Evolutionary conservation across 1,140 invertebrate species (phyloP).

Genomic region (Calephelis nemesis): DNA sequence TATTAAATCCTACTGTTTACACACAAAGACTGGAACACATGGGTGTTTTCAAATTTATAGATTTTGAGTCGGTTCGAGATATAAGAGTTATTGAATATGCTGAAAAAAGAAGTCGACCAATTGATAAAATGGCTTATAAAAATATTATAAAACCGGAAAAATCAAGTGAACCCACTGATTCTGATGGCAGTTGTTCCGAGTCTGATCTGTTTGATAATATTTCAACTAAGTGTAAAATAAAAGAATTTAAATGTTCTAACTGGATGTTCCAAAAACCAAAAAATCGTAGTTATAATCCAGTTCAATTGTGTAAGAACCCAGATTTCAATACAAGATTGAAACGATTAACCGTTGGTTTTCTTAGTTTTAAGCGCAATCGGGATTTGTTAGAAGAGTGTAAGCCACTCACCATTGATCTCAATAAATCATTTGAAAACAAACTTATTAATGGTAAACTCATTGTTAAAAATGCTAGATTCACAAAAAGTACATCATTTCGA

Average conservation of each 20-base stretch:
- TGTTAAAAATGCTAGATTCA: constrained; percentile 14
- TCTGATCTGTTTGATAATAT: neutral
- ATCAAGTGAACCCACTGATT: neutral
- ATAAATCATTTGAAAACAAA: constrained; percentile 61
- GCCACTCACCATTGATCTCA: constrained; percentile 61
- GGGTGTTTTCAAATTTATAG: constrained; percentile 43
- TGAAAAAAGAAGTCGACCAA: constrained; percentile 46
- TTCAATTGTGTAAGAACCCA: constrained; percentile 67
- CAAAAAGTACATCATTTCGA: neutral
- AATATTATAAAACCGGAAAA: constrained; percentile 22
- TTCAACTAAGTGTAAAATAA: constrained; percentile 5
- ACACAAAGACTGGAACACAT: constrained; percentile 62
- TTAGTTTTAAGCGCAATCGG: constrained; percentile 52
- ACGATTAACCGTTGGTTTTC: constrained; percentile 53
- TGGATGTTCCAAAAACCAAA: constrained; percentile 62
- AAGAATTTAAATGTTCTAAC: constrained; percentile 44
- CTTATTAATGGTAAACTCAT: constrained; percentile 41
- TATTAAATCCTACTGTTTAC: constrained; percentile 53
- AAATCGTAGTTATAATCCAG: constrained; percentile 52
- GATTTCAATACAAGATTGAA: constrained; percentile 70
- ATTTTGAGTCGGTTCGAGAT: constrained; percentile 37
- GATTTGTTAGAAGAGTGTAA: constrained; percentile 50
- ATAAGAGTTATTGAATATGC: constrained; percentile 45
- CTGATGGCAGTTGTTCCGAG: neutral
- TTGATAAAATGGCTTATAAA: constrained; percentile 32